These are phyloP conservation scores for Calliopsis andreniformis DNA, from an alignment of 1,140 invertebrate species.

Conservation along the genomic window DNA sequence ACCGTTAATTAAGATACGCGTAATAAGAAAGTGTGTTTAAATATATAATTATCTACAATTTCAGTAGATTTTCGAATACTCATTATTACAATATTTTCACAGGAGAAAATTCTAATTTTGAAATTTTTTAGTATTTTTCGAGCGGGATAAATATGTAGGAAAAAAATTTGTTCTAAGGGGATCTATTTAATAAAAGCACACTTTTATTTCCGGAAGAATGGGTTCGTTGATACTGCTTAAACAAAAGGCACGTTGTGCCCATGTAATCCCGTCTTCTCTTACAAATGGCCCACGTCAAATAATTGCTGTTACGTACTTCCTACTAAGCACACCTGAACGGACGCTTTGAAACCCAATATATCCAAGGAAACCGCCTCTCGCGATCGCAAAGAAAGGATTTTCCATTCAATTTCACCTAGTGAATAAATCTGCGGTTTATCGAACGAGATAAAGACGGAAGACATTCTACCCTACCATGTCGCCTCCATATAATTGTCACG, in stretches of 20 bases:
- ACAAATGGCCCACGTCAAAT: neutral
- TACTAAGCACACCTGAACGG: slow-evolving; percentile 26
- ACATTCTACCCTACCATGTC: neutral
- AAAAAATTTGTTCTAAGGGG: too few species aligned
- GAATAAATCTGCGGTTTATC: slow-evolving; percentile 35
- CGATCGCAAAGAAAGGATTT: slow-evolving; percentile 29
- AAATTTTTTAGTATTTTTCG: too few species aligned
- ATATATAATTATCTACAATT: too few species aligned
- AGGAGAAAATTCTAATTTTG: too few species aligned
- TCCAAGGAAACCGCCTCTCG: slow-evolving; percentile 34
- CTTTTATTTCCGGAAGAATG: neutral
- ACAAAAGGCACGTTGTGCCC: neutral
- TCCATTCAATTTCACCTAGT: slow-evolving; percentile 45
- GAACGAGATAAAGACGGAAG: slow-evolving; percentile 11
- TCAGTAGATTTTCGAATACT: too few species aligned
- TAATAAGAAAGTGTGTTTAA: too few species aligned
- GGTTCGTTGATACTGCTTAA: neutral
- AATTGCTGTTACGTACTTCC: slow-evolving; percentile 38
- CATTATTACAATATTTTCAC: too few species aligned
- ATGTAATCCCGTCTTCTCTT: neutral
- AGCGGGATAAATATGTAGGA: too few species aligned
- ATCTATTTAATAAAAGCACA: too few species aligned
- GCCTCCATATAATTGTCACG: neutral
- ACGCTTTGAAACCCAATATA: slow-evolving; percentile 39
- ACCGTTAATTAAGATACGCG: too few species aligned